Evolutionary conservation across 2,113 vertebrate species (phyloP).

Genomic region (Sigmodon hispidus): DNA sequence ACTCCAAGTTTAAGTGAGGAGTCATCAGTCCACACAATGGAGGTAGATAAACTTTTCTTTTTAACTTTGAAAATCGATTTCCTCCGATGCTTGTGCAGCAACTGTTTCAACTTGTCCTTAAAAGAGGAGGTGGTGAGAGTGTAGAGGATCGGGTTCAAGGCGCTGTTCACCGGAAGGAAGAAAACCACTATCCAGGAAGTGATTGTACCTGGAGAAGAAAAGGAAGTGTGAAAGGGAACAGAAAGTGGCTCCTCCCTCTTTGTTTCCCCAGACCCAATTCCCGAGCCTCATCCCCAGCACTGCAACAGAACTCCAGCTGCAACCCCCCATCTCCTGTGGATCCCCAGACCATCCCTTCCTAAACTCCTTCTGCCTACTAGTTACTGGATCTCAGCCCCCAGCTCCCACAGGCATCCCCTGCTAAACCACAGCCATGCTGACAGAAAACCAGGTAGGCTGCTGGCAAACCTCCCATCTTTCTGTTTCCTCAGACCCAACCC

Average conservation of each 20-base stretch:
- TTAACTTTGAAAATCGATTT: conserved; percentile 82
- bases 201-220: conserved; percentile 83
- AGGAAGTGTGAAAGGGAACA: neutral
- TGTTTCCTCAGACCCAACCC: neutral
- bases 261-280: neutral
- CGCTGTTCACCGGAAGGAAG: conserved; percentile 90
- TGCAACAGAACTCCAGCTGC: neutral
- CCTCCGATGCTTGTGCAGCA: conserved; percentile 85
- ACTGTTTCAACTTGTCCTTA: conserved; percentile 89
- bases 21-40: conserved; percentile 81
- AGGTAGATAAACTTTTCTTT: conserved; percentile 85
- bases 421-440: neutral
- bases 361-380: rapidly evolving
- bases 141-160: conserved; percentile 90
- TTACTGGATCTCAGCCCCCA: neutral
- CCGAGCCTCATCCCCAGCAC: neutral
- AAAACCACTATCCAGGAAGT: conserved; percentile 90
- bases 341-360: neutral
- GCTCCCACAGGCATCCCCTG: neutral
- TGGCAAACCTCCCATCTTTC: neutral
- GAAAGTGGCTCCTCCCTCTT: neutral
- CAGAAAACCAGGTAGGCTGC: neutral
- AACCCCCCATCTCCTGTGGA: neutral
- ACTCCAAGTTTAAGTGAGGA: conserved; percentile 77
- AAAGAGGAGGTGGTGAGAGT: conserved; percentile 90